A percentile compares a stretch with the other conserved stretches of the same genome.
phyloP scores from a whole-genome alignment of 2,113 vertebrate species.

The Alethe diademata region DNA sequence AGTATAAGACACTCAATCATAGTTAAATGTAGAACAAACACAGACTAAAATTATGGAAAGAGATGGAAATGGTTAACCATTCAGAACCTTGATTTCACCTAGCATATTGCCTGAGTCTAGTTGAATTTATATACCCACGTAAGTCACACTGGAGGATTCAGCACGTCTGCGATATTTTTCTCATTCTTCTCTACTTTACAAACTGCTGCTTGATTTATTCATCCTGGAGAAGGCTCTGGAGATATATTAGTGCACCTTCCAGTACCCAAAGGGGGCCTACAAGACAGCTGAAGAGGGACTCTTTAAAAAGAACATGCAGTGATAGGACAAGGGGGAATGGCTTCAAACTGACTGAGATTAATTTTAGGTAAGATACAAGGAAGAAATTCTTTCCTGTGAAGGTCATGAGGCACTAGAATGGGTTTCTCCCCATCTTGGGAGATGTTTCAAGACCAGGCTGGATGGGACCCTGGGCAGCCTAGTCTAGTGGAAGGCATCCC shows the following conservation, averaged over 20 bases:
- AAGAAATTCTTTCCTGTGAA: background rate
- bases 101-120: background rate
- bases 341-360: background rate
- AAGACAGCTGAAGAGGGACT: background rate
- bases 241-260: background rate
- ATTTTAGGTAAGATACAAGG: background rate
- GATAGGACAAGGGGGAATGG: too few species aligned
- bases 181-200: background rate
- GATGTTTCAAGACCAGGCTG: background rate
- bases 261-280: background rate
- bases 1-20: background rate
- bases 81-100: background rate
- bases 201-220: background rate
- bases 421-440: background rate
- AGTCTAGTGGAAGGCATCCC: background rate
- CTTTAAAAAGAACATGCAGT: background rate
- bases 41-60: background rate
- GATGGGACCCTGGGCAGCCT: background rate
- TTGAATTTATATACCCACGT: background rate
- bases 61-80: background rate
- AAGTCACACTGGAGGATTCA: background rate
- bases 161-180: background rate
- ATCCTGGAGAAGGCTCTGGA: background rate
- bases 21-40: background rate
- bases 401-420: background rate